Evolutionary conservation across 2,113 vertebrate species (phyloP).

Genomic region (Morone saxatilis): DNA sequence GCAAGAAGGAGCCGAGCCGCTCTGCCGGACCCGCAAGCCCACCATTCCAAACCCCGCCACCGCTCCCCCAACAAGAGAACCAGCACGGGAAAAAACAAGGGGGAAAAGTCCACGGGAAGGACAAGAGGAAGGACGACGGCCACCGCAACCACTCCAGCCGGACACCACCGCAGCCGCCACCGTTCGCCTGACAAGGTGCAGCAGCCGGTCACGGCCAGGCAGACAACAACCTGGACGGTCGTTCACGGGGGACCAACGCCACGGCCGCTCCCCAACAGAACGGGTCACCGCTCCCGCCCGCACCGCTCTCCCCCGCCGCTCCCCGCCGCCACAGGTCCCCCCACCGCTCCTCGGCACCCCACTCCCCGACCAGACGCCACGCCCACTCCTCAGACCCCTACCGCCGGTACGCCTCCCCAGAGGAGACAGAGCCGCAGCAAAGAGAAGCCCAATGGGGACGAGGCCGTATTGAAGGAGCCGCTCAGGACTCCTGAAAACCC

Average conservation of each 20-base stretch:
- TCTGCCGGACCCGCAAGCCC: constrained; percentile 86
- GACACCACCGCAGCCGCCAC: constrained; percentile 77
- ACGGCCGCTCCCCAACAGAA: constrained; percentile 86
- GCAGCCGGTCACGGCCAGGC: constrained; percentile 89
- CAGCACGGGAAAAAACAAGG: constrained; percentile 70
- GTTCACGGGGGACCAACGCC: constrained; percentile 72
- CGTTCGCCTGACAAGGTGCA: constrained; percentile 87
- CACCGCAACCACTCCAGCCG: constrained; percentile 79
- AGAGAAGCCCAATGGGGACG: constrained; percentile 81
- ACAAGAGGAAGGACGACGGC: constrained; percentile 74
- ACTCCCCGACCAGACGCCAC: constrained; percentile 85
- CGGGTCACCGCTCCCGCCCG: constrained; percentile 66
- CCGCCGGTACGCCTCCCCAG: constrained; percentile 76
- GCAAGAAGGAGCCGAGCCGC: constrained; percentile 88
- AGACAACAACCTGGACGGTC: constrained; percentile 89
- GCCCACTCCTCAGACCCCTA: constrained; percentile 77
- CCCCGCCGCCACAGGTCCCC: constrained; percentile 58
- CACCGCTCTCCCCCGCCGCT: constrained; percentile 83
- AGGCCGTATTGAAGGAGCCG: constrained; percentile 72
- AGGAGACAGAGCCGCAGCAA: constrained; percentile 81
- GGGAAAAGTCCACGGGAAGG: constrained; percentile 53
- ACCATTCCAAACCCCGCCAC: constrained; percentile 87
- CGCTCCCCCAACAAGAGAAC: constrained; percentile 87
- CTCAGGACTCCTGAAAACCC: constrained; percentile 55
- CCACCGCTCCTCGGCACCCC: constrained; percentile 87